Evolutionary conservation across 2,113 vertebrate species (phyloP).

Genomic region (Anarhynchus alexandrinus): DNA sequence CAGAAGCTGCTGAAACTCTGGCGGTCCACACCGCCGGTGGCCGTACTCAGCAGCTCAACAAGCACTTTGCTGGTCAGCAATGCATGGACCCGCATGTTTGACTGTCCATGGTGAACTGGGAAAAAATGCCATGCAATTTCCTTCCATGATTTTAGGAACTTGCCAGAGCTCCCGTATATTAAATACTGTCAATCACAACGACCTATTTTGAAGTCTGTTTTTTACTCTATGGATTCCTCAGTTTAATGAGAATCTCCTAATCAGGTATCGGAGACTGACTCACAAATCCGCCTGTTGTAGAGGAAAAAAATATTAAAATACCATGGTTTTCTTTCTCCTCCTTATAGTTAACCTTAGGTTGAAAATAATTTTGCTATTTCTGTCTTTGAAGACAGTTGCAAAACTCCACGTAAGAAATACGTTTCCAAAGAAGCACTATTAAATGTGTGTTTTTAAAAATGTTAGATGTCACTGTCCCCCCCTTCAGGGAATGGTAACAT

Average conservation of each 20-base stretch:
- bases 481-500: not conserved
- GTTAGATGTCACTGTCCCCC: not conserved
- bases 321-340: not conserved
- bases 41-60: not conserved
- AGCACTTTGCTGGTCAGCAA: not conserved
- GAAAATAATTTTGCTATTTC: not conserved
- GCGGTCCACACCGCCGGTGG: accelerated
- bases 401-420: not conserved
- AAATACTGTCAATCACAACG: not conserved
- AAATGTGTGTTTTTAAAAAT: not conserved
- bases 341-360: not conserved
- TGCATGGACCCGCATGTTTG: not conserved
- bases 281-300: not conserved
- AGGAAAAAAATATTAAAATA: not conserved
- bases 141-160: not conserved
- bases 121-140: not conserved
- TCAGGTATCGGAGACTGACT: not conserved
- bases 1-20: not conserved
- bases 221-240: not conserved
- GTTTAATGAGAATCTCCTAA: not conserved
- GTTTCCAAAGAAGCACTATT: not conserved
- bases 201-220: not conserved
- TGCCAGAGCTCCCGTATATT: not conserved
- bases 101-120: not conserved
- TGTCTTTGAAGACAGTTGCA: not conserved